A percentile compares a stretch with the other conserved stretches of the same genome.
These are phyloP conservation scores for Isaurus tuberculatus DNA, from an alignment of 92 coral and sea anemone genomes.

Conservation along the genomic window DNA sequence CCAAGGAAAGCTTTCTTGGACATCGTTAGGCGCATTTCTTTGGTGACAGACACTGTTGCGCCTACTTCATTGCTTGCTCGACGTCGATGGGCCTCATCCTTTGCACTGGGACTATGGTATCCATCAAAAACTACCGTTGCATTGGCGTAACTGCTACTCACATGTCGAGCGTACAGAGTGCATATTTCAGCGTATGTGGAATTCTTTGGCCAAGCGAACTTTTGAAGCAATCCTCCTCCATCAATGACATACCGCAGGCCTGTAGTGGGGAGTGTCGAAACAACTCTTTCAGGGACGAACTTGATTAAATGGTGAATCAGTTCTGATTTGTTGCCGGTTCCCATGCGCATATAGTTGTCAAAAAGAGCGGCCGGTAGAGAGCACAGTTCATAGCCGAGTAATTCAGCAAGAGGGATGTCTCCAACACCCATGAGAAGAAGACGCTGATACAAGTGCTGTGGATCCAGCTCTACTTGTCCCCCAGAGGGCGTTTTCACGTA, in stretches of 20 bases:
- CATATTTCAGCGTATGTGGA: constrained; percentile 50
- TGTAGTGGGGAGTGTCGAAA: not conserved
- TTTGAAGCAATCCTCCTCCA: constrained; percentile 34
- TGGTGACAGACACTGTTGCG: constrained; percentile 31
- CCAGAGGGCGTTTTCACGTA: constrained; percentile 32
- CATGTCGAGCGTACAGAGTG: constrained; percentile 32
- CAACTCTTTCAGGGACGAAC: not conserved
- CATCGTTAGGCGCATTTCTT: constrained; percentile 49
- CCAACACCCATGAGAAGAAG: constrained; percentile 53
- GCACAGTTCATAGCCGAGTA: constrained; percentile 38
- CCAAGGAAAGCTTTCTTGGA: constrained; percentile 39
- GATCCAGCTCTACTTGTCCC: constrained; percentile 10
- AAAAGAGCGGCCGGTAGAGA: constrained; percentile 46
- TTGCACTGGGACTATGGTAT: constrained; percentile 46
- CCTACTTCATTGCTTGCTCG: constrained; percentile 28
- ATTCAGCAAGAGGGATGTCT: constrained; percentile 49
- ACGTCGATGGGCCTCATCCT: constrained; percentile 27
- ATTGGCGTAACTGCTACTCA: constrained; percentile 17
- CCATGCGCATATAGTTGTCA: constrained; percentile 25
- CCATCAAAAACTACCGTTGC: constrained; percentile 44
- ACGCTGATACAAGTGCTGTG: constrained; percentile 3
- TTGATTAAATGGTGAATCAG: not conserved
- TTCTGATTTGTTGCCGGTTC: constrained; percentile 50
- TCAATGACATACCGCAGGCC: not conserved
- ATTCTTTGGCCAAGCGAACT: constrained; percentile 54